Conservation (phyloP, 2,888 invertebrate genomes). For the Allolobophora icterica region DNA sequence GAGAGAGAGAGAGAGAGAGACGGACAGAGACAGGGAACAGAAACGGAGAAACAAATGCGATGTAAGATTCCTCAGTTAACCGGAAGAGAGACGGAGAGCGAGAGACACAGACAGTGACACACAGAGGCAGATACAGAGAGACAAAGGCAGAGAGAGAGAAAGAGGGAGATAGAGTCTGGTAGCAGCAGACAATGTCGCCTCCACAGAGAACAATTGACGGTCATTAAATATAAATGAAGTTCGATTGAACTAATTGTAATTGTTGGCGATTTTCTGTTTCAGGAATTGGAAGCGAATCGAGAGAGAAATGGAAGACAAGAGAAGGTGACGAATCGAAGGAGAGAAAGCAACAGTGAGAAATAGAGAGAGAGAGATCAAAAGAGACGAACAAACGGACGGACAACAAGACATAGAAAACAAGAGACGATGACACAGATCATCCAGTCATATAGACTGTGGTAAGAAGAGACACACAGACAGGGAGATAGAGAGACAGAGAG, state of each 20-base stretch:
- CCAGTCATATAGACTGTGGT: neutral
- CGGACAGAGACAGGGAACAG: no score
- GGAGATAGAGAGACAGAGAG: neutral
- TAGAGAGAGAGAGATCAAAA: neutral
- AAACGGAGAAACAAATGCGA: no score
- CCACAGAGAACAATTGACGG: neutral
- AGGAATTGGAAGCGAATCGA: neutral
- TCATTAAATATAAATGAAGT: neutral
- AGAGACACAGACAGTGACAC: no score
- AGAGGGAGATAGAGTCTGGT: no score
- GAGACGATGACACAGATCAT: neutral
- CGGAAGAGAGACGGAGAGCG: no score
- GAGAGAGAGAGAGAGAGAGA: no score
- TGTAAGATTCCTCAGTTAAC: no score
- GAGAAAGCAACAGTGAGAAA: neutral
- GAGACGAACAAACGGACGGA: neutral
- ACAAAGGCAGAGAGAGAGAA: no score
- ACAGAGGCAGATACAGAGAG: no score
- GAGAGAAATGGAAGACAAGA: neutral
- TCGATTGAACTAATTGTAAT: neutral
- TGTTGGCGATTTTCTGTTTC: neutral
- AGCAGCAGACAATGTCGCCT: no score
- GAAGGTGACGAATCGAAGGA: neutral
- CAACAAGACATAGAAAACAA: neutral
- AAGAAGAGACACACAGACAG: neutral